Conservation (phyloP, 2,888 invertebrate species). For the Epinotia nisella region DNA sequence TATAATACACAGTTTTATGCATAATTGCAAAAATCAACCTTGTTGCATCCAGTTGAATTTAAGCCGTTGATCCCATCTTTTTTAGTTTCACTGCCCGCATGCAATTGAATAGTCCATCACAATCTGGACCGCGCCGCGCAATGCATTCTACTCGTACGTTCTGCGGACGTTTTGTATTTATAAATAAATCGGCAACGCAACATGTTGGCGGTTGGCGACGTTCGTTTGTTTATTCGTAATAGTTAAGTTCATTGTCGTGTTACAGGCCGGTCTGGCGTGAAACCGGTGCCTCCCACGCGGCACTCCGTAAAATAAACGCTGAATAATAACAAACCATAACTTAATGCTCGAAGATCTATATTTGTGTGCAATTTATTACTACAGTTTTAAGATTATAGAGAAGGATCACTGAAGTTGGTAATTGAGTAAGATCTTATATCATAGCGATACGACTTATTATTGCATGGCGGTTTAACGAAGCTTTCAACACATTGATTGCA, state of each 20-base stretch:
- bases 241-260: constrained; percentile 43
- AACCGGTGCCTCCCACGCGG: constrained; percentile 35
- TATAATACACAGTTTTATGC: neutral
- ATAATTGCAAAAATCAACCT: neutral
- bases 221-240: constrained; percentile 42
- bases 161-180: constrained; percentile 6
- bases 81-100: neutral
- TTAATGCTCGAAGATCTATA: neutral
- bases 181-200: constrained; percentile 31
- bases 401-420: constrained; percentile 10
- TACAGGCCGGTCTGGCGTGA: constrained; percentile 26
- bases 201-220: constrained; percentile 28
- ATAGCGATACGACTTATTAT: neutral
- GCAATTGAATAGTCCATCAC: neutral
- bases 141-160: neutral
- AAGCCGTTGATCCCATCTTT: neutral
- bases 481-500: neutral
- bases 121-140: neutral
- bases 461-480: neutral
- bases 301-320: neutral
- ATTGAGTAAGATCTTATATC: constrained; percentile 17
- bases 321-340: neutral
- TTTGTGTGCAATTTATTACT: neutral
- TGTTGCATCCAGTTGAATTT: neutral
- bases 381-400: constrained; percentile 19